phyloP scores from a whole-genome alignment of 2,888 invertebrate species.

The Steromphala cineraria region DNA sequence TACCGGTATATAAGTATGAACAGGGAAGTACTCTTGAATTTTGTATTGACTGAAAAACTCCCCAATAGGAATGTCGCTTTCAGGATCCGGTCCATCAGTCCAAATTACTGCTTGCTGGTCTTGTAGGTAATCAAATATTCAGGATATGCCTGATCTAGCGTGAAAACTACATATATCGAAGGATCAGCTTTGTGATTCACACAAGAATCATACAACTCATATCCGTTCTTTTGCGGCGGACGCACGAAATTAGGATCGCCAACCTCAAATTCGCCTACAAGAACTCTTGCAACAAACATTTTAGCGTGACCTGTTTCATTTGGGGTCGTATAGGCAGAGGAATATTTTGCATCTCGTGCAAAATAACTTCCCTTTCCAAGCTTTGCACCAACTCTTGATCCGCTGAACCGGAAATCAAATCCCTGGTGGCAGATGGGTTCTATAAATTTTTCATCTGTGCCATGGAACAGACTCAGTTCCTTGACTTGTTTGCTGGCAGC shows the following conservation, averaged over 20 bases:
- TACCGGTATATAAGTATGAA: too few relatives aligned
- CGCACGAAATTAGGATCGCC: conserved; percentile 53
- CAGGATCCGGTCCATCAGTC: too few relatives aligned
- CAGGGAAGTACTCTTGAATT: too few relatives aligned
- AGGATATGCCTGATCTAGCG: conserved; percentile 64
- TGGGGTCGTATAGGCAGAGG: conserved; percentile 44
- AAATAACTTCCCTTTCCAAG: conserved; percentile 68
- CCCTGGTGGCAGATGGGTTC: conserved; percentile 61
- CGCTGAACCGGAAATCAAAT: conserved; percentile 65
- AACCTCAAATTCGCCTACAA: conserved; percentile 58
- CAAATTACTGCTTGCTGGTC: neutral
- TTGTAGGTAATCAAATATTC: conserved; percentile 62
- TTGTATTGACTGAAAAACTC: too few relatives aligned
- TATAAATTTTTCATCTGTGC: conserved; percentile 46
- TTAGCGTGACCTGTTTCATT: conserved; percentile 16
- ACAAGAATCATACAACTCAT: conserved; percentile 63
- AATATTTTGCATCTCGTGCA: conserved; percentile 51
- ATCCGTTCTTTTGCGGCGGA: conserved; percentile 61
- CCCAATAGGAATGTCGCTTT: too few relatives aligned
- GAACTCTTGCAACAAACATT: conserved; percentile 62
- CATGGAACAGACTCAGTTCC: conserved; percentile 53
- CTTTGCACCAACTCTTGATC: conserved; percentile 47
- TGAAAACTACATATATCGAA: conserved; percentile 64
- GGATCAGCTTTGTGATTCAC: conserved; percentile 58
- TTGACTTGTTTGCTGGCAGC: conserved; percentile 21